Base-by-base conservation (phyloP, 2,113 vertebrate species). In the Verasper variegatus region DNA sequence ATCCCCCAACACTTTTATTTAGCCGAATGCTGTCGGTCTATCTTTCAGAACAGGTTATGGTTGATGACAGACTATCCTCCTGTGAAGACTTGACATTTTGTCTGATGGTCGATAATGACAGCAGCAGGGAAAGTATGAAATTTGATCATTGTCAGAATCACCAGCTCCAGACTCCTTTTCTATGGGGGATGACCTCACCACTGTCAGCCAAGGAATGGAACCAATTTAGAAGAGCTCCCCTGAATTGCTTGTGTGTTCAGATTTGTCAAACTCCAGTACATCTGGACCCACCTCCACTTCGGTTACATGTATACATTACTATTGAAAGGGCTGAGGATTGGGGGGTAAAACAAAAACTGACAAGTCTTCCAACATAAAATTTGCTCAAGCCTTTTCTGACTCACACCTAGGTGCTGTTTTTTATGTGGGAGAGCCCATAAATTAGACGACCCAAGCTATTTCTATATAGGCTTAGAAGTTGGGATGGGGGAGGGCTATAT, bases 151-250 rank as follows among this genome's bases (percentile, higher is more conserved):
- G 86, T 84, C 89, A 81, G 57, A 80, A 78, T 81, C 81, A 56
- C 68, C 57, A 62, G 64, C 56, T 78, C 10, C 63, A 11, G 54
- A 17, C 51, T 61, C 55, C 58, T 64, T 82, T 75, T 84, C 76
- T 51, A 20, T 26, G 49, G 60, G 60, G 70, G 85, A 91, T 94
- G 92, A 94, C 89, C 81, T 94, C 90, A 92, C 82, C 80, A 64
- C 81, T 83, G 90, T 92, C 89, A 89, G 88, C 81, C 70, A 74
- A 86, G 76, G 79, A 88, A 92, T 94, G 94, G 93, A 94, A 94
- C 70, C 84, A 91, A 93, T 95, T 93, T 86, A 83, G 69, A 78
- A 74, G 84, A 67, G 69, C 87, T 88, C 81, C 88, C 84, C 82
- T 84, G 86, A 87, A 86, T 85, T 84, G 76, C 90, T 87, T 80